A percentile compares a stretch with the other conserved stretches of the same genome.
Evolutionary conservation across 2,113 vertebrate species (phyloP).

Genomic region (Petrocephalus zakoni): DNA sequence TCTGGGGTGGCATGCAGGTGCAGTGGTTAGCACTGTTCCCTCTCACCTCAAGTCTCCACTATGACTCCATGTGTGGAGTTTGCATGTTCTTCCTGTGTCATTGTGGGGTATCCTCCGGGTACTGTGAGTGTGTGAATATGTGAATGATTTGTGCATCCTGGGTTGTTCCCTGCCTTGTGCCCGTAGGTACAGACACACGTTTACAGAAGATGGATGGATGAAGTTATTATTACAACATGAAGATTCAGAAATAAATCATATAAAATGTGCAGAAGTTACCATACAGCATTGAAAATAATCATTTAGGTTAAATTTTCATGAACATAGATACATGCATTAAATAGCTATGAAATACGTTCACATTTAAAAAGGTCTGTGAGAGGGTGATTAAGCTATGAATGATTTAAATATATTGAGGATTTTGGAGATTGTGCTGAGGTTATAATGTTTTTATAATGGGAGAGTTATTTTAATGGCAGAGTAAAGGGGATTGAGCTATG

Average conservation of each 20-base stretch:
- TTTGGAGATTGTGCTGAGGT: neutral
- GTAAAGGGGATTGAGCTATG: neutral
- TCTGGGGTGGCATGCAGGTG: neutral
- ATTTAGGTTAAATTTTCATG: neutral
- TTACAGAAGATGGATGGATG: neutral
- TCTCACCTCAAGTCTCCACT: too few relatives aligned
- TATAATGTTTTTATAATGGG: neutral
- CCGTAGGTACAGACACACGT: neutral
- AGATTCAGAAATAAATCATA: neutral
- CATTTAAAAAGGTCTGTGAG: neutral
- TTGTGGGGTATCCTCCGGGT: neutral
- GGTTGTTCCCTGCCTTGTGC: neutral
- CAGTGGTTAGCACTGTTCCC: neutral
- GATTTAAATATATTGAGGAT: neutral
- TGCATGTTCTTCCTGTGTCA: neutral
- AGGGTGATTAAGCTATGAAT: neutral
- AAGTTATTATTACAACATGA: neutral
- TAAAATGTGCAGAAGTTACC: neutral
- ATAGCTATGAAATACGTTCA: neutral
- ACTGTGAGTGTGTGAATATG: too few relatives aligned
- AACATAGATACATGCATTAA: neutral
- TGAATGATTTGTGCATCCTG: too few relatives aligned
- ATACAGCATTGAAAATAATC: neutral
- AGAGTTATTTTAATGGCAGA: neutral
- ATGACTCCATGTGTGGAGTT: neutral